Evolutionary conservation across 1,140 invertebrate genomes (phyloP).

Genomic region (Glossosoma conforme): DNA sequence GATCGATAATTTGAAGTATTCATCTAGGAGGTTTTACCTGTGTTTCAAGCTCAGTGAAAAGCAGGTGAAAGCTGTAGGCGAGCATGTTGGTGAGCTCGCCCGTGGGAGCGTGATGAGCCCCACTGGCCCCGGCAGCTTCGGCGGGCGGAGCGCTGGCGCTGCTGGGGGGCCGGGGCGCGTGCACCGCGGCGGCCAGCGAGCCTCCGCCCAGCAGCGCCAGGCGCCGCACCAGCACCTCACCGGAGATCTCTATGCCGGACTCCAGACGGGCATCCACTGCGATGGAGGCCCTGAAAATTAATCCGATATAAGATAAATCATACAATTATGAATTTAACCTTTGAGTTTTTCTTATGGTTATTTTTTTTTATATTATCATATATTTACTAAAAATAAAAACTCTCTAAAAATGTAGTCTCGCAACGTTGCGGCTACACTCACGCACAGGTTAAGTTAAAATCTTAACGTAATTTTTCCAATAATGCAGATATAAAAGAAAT

Average conservation of each 20-base stretch:
- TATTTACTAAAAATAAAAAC: too few species aligned
- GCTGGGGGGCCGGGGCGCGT: constrained; percentile 15
- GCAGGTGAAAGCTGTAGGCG: constrained; percentile 62
- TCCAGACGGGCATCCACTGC: constrained; percentile 75
- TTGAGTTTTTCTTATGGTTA: too few species aligned
- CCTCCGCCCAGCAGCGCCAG: constrained; percentile 48
- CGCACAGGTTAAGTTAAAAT: too few species aligned
- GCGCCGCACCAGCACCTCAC: constrained; percentile 67
- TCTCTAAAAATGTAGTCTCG: too few species aligned
- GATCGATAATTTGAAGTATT: too few species aligned
- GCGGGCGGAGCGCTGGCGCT: constrained; percentile 31
- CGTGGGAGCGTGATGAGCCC: constrained; percentile 29
- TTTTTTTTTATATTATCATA: background rate
- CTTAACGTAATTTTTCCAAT: too few species aligned
- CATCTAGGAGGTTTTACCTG: constrained; percentile 20
- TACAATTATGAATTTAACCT: too few species aligned
- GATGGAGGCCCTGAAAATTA: constrained; percentile 55
- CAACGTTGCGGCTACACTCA: too few species aligned
- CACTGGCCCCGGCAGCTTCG: constrained; percentile 9
- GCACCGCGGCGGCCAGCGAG: constrained; percentile 33
- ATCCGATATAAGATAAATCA: too few species aligned
- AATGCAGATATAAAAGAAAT: too few species aligned
- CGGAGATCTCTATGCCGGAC: constrained; percentile 64
- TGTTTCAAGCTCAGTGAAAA: constrained; percentile 58
- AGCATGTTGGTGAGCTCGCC: constrained; percentile 51